phyloP scores from a whole-genome alignment of 2,113 vertebrate genomes.

The Pagrus major region DNA sequence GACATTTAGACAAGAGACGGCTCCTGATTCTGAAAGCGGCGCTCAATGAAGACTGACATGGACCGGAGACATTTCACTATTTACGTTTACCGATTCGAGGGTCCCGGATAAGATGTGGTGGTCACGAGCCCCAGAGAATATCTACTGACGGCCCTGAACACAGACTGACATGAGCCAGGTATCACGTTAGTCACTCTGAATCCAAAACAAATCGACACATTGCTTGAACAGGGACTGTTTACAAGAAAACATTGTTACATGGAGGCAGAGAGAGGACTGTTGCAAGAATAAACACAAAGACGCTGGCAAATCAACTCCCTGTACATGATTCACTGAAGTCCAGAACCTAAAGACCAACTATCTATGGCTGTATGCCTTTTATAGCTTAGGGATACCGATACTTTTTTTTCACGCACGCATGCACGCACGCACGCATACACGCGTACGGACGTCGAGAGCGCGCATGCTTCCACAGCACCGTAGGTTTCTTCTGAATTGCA shows the following conservation, averaged over 20 bases:
- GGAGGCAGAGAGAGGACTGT: not conserved
- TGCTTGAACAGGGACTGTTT: not conserved
- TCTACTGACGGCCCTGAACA: not conserved
- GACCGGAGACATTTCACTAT: not conserved
- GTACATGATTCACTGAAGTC: not conserved
- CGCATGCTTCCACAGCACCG: constrained; percentile 51
- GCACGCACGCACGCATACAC: constrained; percentile 32
- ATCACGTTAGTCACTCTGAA: too few relatives aligned
- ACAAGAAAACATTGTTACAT: too few relatives aligned
- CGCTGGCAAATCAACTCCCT: not conserved
- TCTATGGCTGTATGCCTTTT: constrained; percentile 28
- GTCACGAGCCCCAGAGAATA: too few relatives aligned
- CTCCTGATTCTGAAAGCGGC: too few relatives aligned
- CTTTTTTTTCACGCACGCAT: constrained; percentile 7
- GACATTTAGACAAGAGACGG: not conserved
- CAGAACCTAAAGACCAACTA: not conserved
- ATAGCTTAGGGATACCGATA: constrained; percentile 37
- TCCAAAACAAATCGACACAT: not conserved
- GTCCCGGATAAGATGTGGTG: too few relatives aligned
- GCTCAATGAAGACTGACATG: too few relatives aligned
- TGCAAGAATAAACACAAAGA: not conserved
- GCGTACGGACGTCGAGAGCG: constrained; percentile 44
- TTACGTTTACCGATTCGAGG: too few relatives aligned
- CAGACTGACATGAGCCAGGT: not conserved
- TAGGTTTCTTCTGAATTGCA: constrained; percentile 60